Conservation (phyloP, 2,113 vertebrate species). For the Corvus hawaiiensis region DNA sequence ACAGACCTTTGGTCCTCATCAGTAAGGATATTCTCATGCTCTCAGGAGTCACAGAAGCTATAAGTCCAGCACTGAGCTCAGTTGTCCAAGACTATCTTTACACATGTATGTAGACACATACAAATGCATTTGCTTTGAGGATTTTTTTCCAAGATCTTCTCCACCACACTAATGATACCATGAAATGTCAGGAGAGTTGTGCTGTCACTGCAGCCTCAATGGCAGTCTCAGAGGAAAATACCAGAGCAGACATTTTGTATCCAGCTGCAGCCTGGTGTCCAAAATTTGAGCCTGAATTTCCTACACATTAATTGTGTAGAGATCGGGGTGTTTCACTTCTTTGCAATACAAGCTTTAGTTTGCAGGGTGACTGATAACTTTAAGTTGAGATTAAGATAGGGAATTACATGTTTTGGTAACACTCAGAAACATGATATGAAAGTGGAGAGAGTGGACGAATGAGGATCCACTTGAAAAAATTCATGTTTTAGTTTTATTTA, state of each 20-base stretch:
- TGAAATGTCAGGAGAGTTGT: not conserved
- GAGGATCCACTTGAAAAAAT: not conserved
- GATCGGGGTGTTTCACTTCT: not conserved
- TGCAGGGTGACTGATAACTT: not conserved
- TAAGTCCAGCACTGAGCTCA: not conserved
- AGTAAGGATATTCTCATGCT: not conserved
- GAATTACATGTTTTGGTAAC: not conserved
- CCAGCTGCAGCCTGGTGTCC: not conserved
- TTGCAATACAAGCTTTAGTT: not conserved
- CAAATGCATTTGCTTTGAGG: not conserved
- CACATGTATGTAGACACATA: not conserved
- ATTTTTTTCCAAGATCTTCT: not conserved
- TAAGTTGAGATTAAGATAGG: not conserved
- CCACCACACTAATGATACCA: fast-evolving
- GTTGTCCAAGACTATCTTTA: not conserved
- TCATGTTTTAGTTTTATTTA: not conserved
- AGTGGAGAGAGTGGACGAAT: not conserved
- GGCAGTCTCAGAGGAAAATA: not conserved
- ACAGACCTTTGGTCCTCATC: not conserved
- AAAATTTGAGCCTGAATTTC: not conserved
- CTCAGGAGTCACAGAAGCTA: not conserved
- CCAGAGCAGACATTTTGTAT: not conserved
- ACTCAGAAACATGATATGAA: not conserved
- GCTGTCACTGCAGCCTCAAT: not conserved
- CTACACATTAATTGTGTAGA: not conserved